Evolutionary conservation across 2,797 vertebrate species (phyloP).

Genomic region (Danio choprae): DNA sequence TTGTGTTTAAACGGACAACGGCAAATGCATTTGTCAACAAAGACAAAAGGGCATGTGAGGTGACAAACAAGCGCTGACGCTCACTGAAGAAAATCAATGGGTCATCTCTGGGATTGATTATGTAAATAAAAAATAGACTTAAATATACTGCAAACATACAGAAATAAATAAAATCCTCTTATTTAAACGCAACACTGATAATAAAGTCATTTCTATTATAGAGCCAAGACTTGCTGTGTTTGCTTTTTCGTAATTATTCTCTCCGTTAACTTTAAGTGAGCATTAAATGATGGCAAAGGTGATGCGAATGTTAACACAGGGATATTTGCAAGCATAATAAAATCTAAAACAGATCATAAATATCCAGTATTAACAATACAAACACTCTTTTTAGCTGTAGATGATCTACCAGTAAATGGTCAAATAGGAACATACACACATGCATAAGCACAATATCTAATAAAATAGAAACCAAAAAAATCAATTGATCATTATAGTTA

Average conservation of each 20-base stretch:
- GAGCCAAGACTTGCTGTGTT: neutral
- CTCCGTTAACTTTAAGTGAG: neutral
- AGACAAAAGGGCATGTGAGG: constrained; percentile 23
- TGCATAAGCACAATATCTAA: no score
- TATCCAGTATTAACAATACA: no score
- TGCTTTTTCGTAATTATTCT: neutral
- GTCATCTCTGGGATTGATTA: neutral
- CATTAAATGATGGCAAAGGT: neutral
- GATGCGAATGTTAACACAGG: no score
- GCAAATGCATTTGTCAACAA: constrained; percentile 46
- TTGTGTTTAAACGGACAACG: constrained; percentile 3
- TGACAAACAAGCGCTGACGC: constrained; percentile 30
- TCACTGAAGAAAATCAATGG: constrained; percentile 29
- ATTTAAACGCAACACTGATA: neutral
- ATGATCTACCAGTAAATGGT: no score
- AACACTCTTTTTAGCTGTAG: no score
- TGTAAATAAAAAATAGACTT: neutral
- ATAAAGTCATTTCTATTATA: neutral
- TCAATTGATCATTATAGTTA: no score
- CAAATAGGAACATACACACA: no score
- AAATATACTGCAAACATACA: neutral
- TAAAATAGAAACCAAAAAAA: no score
- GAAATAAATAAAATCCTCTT: no score
- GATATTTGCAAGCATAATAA: no score
- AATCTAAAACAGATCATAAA: no score